Conservation (phyloP, 2,113 vertebrate species). For the Stigmatopora nigra region DNA sequence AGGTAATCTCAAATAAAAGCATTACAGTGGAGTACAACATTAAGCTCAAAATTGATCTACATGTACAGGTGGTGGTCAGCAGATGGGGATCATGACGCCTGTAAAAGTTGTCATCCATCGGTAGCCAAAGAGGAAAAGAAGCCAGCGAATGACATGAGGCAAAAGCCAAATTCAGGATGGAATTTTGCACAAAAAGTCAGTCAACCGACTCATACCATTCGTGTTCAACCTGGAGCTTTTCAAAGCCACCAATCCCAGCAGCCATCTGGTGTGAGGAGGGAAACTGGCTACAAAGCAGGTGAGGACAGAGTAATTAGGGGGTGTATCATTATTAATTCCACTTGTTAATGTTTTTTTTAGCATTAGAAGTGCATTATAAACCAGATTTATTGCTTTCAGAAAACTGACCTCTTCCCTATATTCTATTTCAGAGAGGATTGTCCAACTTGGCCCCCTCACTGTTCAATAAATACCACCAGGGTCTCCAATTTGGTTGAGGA, state of each 20-base stretch:
- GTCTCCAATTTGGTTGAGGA: not conserved
- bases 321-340: no score
- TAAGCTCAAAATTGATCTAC: not conserved
- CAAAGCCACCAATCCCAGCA: not conserved
- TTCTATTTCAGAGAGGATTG: conserved; percentile 29
- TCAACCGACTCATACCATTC: conserved; percentile 1
- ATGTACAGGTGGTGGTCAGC: conserved; percentile 58
- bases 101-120: conserved; percentile 43
- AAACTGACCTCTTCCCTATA: not conserved
- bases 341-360: not conserved
- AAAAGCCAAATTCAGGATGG: not conserved
- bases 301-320: not conserved
- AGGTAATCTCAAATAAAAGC: conserved; percentile 27
- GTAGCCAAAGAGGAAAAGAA: not conserved
- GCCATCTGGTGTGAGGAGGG: conserved; percentile 21
- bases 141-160: not conserved
- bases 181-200: not conserved
- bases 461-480: not conserved
- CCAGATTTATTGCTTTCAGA: no score
- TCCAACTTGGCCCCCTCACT: conserved; percentile 46
- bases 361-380: no score
- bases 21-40: not conserved
- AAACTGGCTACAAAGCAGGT: conserved; percentile 11
- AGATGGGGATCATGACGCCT: conserved; percentile 55
- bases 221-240: conserved; percentile 9